Conservation (phyloP, 1,140 invertebrate species). For the Pentalonia nigronervosa region DNA sequence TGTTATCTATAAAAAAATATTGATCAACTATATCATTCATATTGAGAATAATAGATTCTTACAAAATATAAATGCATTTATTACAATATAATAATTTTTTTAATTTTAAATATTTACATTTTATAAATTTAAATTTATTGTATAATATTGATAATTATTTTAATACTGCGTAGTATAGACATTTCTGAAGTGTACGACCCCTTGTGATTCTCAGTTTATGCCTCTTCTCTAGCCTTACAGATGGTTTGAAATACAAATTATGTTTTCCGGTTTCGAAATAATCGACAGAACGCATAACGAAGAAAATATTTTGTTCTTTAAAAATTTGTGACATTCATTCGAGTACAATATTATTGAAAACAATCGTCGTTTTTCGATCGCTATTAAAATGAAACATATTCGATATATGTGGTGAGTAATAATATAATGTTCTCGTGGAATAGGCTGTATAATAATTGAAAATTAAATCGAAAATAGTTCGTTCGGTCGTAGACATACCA, state of each 20-base stretch:
- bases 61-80: neutral
- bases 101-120: neutral
- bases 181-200: neutral
- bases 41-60: neutral
- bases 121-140: neutral
- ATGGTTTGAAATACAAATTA: neutral
- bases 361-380: neutral
- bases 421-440: neutral
- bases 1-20: neutral
- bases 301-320: neutral
- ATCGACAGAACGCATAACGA: neutral
- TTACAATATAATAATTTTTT: neutral
- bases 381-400: neutral
- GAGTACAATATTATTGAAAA: neutral
- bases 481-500: neutral
- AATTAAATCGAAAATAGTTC: neutral
- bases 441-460: neutral
- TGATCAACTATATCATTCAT: neutral
- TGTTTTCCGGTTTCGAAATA: neutral
- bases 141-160: neutral
- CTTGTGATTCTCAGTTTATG: neutral
- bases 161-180: neutral
- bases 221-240: neutral
- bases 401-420: neutral
- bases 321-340: neutral